Evolutionary conservation across 2,113 vertebrate species (phyloP).

Genomic region (Hydrolagus affinis): DNA sequence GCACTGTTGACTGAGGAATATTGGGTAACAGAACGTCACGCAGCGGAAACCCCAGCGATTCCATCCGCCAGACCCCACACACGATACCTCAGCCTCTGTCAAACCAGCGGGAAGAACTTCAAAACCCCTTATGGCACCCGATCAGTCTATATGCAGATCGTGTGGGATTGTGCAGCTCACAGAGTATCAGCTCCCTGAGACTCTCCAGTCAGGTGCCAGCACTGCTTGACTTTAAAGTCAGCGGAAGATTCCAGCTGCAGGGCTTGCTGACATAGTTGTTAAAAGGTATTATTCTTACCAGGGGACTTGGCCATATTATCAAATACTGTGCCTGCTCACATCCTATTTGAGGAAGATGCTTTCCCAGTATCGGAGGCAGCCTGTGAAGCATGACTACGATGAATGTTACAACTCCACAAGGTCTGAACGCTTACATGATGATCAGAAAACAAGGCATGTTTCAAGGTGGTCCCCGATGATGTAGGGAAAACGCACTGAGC

Average conservation of each 20-base stretch:
- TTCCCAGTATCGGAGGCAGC: background rate
- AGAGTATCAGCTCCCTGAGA: background rate
- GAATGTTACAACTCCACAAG: background rate
- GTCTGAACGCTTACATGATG: background rate
- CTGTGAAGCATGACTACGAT: too few species aligned
- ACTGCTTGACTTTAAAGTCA: background rate
- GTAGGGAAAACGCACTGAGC: background rate
- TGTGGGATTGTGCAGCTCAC: background rate
- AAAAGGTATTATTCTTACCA: background rate
- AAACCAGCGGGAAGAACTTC: background rate
- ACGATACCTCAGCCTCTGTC: background rate
- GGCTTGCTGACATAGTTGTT: background rate
- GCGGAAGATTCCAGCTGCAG: background rate
- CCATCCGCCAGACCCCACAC: background rate
- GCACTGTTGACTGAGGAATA: too few species aligned
- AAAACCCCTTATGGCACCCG: background rate
- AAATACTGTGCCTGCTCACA: background rate
- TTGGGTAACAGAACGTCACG: background rate
- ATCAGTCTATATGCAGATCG: background rate
- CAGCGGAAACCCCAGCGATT: background rate
- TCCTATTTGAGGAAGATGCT: background rate
- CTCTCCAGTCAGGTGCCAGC: background rate
- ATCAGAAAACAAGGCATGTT: too few species aligned
- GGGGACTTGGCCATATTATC: background rate
- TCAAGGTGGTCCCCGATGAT: background rate